These are phyloP conservation scores for Phalacrocorax pelagicus DNA, from an alignment of 2,113 vertebrate genomes.

Conservation along the genomic window DNA sequence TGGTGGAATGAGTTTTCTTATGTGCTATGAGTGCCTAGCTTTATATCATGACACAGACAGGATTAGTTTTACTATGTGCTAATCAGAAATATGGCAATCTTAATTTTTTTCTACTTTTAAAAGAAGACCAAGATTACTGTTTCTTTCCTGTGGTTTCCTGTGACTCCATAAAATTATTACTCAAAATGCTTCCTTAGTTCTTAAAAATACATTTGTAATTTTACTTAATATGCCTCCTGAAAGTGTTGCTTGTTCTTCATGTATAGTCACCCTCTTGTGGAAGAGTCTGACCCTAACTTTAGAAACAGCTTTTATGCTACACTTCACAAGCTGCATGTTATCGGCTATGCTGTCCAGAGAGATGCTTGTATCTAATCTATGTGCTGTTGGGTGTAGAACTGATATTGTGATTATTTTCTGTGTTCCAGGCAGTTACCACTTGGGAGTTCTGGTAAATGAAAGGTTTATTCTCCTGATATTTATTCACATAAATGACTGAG, in stretches of 20 bases:
- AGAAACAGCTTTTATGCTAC: background rate
- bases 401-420: background rate
- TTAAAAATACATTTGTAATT: background rate
- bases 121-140: background rate
- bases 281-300: background rate
- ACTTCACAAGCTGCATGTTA: background rate
- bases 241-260: background rate
- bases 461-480: constrained; percentile 13
- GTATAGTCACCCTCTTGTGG: background rate
- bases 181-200: background rate
- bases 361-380: background rate
- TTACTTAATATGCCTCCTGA: background rate
- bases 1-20: background rate
- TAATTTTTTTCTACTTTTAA: background rate
- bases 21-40: background rate
- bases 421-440: background rate
- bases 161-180: background rate
- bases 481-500: constrained; percentile 27
- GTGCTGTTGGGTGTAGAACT: background rate
- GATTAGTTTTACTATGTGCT: background rate
- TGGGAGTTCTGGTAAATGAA: constrained; percentile 3
- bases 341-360: background rate
- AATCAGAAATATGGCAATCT: background rate
- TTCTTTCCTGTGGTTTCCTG: background rate
- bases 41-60: background rate